phyloP scores from a whole-genome alignment of 2,888 invertebrate species.

The Drosophila maculinotata region DNA sequence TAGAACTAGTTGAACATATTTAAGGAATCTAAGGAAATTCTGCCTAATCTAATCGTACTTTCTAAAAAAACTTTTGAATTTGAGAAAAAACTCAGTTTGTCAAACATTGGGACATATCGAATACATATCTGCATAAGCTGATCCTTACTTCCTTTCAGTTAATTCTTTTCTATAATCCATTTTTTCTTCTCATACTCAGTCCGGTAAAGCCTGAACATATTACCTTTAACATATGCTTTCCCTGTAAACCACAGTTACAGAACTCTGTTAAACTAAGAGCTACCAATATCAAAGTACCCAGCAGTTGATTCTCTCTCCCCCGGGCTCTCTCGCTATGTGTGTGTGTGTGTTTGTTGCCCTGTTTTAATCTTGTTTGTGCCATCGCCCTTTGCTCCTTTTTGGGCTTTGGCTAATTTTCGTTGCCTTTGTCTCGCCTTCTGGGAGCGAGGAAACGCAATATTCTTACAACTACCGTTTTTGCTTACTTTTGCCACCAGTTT shows the following conservation, averaged over 20 bases:
- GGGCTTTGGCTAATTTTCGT: conserved; percentile 75
- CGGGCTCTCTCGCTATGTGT: conserved; percentile 8
- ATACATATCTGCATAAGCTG: too few relatives aligned
- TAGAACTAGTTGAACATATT: too few relatives aligned
- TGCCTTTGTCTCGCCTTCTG: conserved; percentile 57
- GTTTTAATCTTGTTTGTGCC: conserved; percentile 75
- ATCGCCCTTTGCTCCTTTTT: conserved; percentile 70
- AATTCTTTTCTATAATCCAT: neutral
- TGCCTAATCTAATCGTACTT: too few relatives aligned
- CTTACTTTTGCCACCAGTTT: conserved; percentile 64
- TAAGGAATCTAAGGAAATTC: too few relatives aligned
- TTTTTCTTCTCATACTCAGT: neutral
- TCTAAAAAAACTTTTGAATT: too few relatives aligned
- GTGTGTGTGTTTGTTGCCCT: conserved; percentile 12
- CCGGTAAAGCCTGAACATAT: too few relatives aligned
- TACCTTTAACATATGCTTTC: neutral
- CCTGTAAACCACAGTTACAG: conserved; percentile 14
- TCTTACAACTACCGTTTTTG: conserved; percentile 51
- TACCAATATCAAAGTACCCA: neutral
- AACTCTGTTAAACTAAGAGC: conserved; percentile 13
- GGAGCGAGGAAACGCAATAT: conserved; percentile 36
- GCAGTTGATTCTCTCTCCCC: conserved; percentile 23
- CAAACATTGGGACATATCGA: too few relatives aligned
- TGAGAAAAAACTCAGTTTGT: too few relatives aligned
- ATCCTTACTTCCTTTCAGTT: too few relatives aligned